Evolutionary conservation across 2,113 vertebrate species (phyloP).

Genomic region (Emydocephalus ijimae): DNA sequence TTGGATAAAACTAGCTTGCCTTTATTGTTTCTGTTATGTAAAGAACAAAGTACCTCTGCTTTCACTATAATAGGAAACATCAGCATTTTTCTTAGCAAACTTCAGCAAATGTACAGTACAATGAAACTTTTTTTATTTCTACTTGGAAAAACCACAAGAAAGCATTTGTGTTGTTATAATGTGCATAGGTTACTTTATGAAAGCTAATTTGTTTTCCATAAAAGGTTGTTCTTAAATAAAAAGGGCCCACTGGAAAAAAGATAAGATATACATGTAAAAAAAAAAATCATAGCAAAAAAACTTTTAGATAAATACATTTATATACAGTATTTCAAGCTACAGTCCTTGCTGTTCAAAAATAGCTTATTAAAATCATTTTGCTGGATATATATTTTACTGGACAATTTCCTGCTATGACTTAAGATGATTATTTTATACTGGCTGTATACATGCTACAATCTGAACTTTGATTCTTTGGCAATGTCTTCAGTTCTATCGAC

Average conservation of each 20-base stretch:
- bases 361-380: background rate
- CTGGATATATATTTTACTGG: background rate
- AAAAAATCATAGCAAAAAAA: background rate
- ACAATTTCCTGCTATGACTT: background rate
- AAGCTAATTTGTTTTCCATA: background rate
- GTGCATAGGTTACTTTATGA: background rate
- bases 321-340: background rate
- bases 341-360: background rate
- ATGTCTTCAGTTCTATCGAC: background rate
- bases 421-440: background rate
- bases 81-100: background rate
- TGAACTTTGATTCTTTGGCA: background rate
- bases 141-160: background rate
- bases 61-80: background rate
- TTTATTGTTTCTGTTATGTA: background rate
- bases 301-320: background rate
- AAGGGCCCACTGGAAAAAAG: background rate
- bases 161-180: background rate
- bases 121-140: background rate
- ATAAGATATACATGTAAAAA: background rate
- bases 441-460: background rate
- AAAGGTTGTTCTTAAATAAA: background rate
- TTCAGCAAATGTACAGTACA: background rate
- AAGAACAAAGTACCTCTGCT: background rate
- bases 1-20: background rate